Conservation (phyloP, 37 sponge, comb jelly and placozoan species). For the Tethya wilhelma region DNA sequence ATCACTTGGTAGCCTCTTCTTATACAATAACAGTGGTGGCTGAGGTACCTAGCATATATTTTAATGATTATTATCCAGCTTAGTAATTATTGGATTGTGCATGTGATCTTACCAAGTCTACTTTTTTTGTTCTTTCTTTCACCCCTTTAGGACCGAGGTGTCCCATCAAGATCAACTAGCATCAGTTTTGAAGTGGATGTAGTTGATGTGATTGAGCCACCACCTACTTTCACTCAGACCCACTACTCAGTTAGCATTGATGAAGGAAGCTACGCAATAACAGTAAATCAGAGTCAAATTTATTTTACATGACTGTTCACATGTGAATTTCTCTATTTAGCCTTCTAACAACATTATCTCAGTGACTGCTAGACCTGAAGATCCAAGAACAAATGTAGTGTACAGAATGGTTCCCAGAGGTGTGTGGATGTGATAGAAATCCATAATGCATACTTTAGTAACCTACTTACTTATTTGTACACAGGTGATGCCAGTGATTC, state of each 20-base stretch:
- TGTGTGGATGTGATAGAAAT: background rate
- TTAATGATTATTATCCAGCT: background rate
- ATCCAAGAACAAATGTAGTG: background rate
- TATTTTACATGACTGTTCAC: background rate
- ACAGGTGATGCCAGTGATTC: background rate
- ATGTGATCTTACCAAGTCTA: background rate
- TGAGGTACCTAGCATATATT: no score
- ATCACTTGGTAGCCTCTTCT: background rate
- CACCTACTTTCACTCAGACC: constrained; percentile 34
- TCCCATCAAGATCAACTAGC: background rate
- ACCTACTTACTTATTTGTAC: no score
- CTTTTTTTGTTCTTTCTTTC: background rate
- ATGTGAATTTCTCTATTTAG: background rate
- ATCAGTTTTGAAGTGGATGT: constrained; percentile 27
- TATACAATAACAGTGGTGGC: background rate
- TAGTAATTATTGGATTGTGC: background rate
- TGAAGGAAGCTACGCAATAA: constrained; percentile 17
- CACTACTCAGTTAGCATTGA: constrained; percentile 17
- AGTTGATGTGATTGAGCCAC: background rate
- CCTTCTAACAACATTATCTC: background rate
- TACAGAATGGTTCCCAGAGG: background rate
- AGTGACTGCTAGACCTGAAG: background rate
- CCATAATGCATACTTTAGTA: no score
- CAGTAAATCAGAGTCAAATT: background rate
- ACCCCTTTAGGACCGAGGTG: constrained; percentile 50